phyloP scores from a whole-genome alignment of 2,888 invertebrate species.

The Oithona nana region DNA sequence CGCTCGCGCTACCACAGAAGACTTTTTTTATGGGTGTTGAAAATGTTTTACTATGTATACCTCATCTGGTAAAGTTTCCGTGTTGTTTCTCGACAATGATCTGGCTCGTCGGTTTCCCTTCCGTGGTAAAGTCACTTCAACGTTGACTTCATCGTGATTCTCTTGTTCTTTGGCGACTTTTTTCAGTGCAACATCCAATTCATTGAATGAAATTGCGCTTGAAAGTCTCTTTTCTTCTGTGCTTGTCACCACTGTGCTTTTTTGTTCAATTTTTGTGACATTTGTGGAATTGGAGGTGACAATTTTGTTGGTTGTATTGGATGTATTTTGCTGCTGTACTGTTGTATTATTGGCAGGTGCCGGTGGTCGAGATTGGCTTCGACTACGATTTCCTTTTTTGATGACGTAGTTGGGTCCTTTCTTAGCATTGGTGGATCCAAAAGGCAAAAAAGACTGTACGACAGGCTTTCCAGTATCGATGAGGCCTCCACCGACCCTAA shows the following conservation, averaged over 20 bases:
- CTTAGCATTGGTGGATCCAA: neutral
- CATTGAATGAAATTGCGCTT: slow-evolving; percentile 3
- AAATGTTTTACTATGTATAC: too few species aligned
- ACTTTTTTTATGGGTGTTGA: too few species aligned
- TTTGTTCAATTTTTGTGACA: neutral
- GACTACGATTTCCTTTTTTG: neutral
- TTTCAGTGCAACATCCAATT: slow-evolving; percentile 4
- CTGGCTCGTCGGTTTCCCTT: neutral
- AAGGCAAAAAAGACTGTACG: slow-evolving; percentile 6
- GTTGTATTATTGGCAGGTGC: neutral
- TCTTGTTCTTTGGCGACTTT: neutral
- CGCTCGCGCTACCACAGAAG: too few species aligned
- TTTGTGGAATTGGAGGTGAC: neutral
- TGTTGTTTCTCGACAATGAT: neutral
- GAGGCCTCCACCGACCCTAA: slow-evolving; percentile 3
- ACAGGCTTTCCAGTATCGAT: slow-evolving; percentile 7
- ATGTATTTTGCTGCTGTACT: neutral
- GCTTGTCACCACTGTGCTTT: neutral
- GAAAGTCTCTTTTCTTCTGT: neutral
- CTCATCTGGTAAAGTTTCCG: neutral
- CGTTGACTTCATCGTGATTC: neutral
- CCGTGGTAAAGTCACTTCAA: neutral
- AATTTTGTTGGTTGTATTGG: neutral
- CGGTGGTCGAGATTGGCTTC: slow-evolving; percentile 2
- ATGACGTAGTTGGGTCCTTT: neutral